Base-by-base conservation (phyloP, 2,888 invertebrate species). In the Junonia oenone region DNA sequence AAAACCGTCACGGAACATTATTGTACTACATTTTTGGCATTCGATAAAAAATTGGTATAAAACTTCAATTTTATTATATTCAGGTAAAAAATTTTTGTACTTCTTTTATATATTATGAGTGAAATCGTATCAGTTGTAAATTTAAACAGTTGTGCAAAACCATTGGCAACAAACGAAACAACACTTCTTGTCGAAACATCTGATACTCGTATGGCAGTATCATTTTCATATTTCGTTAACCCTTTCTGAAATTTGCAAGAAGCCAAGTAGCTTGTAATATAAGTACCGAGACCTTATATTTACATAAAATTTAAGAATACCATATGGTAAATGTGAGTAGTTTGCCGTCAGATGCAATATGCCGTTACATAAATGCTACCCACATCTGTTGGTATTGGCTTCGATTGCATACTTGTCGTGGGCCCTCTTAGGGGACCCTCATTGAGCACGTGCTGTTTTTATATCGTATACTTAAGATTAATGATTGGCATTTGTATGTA, bases 1-100 rank as follows among this genome's bases (percentile, higher is more conserved):
- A 72, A 70, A 76, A 73, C 64, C 68, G 75, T 77, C 78, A 81
- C 73, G 78, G 73, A 61, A 52, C 64, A 69, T 79, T 72, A 76
- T 69, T 65, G 55, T 56, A 58, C 65, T 43, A 8, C n/a, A 40
- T 19, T 19, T 19, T 11, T 38, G 6, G 11, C 4, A n/a, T n/a
- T 33, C n/a, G 4, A n/a, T 33, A n/a, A 33, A n/a, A n/a, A 33
- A 33, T 1, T n/a, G n/a, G 31, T n/a, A 33, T 3, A n/a, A 2
- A 2, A n/a, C 11, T 3, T 11, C 31, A 29, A n/a, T 11, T 31
- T 31, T 31, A 11, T 8, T n/a, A n/a, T 11, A n/a, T 33, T 33
- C n/a, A 33, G n/a, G 31, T n/a, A 33, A 22, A 22, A 22, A n/a
- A n/a, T 26, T 26, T 8, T 2, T 29, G 8, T 29, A 29, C 11